A percentile compares a stretch with the other conserved stretches of the same genome.
Conservation (phyloP, 2,113 vertebrate genomes). For the Pyrgilauda ruficollis region DNA sequence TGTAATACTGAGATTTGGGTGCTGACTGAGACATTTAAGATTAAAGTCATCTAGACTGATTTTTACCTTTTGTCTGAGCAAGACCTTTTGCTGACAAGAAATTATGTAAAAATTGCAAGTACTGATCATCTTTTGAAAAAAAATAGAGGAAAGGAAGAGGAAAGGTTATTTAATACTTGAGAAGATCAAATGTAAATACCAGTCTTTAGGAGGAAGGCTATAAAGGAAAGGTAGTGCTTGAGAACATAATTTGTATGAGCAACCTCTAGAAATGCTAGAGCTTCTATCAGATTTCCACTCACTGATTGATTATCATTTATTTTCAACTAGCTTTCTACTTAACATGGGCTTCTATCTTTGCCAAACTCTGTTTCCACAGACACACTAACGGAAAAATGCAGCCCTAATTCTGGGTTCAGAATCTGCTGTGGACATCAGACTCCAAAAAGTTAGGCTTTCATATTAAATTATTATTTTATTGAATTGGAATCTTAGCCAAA, state of each 20-base stretch:
- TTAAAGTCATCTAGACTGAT: background rate
- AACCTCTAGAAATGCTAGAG: background rate
- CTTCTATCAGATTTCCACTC: background rate
- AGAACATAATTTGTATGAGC: background rate
- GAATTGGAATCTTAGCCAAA: background rate
- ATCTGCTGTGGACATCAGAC: background rate
- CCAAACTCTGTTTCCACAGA: background rate
- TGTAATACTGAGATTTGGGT: background rate
- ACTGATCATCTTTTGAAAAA: background rate
- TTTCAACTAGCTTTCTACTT: background rate
- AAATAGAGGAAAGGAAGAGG: fast-evolving
- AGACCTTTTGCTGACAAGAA: background rate
- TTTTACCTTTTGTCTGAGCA: background rate
- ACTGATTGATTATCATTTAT: background rate
- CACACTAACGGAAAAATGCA: background rate
- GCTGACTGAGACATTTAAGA: background rate
- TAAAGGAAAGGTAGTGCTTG: background rate
- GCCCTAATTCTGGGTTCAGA: background rate
- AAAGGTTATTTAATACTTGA: background rate
- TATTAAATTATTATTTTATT: background rate
- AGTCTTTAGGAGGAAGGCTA: background rate
- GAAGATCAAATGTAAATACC: background rate
- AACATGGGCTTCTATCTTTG: background rate
- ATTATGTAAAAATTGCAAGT: background rate
- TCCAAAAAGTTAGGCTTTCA: background rate